Evolutionary conservation across 2,113 vertebrate genomes (phyloP).

Genomic region (Pandion haliaetus): DNA sequence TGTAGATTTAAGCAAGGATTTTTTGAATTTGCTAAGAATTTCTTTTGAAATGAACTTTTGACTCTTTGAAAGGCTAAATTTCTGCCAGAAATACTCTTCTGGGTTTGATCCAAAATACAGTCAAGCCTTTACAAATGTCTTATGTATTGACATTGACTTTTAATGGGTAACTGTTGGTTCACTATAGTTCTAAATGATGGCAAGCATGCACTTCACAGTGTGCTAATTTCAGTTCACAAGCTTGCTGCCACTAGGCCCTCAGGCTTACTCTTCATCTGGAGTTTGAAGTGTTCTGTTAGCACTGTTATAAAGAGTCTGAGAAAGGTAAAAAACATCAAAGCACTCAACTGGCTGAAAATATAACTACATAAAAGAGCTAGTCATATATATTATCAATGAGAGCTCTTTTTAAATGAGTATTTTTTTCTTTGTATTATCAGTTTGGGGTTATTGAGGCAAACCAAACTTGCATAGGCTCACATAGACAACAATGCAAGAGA

Average conservation of each 20-base stretch:
- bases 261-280: constrained; percentile 9
- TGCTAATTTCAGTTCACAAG: constrained; percentile 41
- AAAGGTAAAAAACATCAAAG: background rate
- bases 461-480: background rate
- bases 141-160: background rate
- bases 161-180: background rate
- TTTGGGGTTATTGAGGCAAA: background rate
- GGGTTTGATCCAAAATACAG: background rate
- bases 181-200: background rate
- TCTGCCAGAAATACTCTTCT: background rate
- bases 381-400: background rate
- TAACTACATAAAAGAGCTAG: background rate
- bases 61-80: background rate
- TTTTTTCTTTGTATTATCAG: background rate
- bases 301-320: background rate
- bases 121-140: background rate
- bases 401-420: background rate
- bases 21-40: background rate
- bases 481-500: background rate
- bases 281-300: background rate
- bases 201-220: background rate
- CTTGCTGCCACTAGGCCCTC: background rate
- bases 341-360: background rate
- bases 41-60: background rate
- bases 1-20: background rate